Conservation (phyloP, 2,888 invertebrate species). For the Dolichomitus sp. region DNA sequence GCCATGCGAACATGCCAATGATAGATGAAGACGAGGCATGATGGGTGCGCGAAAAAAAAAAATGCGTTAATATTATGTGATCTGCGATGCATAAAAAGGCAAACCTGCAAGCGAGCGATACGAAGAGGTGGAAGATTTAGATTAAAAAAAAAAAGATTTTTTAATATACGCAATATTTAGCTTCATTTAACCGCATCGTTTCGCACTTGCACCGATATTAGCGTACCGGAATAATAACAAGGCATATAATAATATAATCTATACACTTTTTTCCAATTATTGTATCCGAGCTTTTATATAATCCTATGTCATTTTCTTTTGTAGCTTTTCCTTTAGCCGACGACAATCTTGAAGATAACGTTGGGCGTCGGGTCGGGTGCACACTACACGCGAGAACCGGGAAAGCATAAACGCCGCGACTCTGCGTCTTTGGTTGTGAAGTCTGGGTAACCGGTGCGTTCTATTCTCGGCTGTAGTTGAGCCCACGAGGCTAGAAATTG, state of each 20-base stretch:
- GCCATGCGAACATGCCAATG: slow-evolving; percentile 58
- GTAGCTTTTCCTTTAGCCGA: not conserved
- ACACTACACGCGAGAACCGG: slow-evolving; percentile 4
- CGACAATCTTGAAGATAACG: slow-evolving; percentile 13
- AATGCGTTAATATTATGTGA: slow-evolving; percentile 16
- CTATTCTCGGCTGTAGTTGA: slow-evolving; percentile 73
- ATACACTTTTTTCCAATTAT: not conserved
- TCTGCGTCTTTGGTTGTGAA: slow-evolving; percentile 72
- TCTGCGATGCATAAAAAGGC: slow-evolving; percentile 14
- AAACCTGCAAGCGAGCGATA: slow-evolving; percentile 22
- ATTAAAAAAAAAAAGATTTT: not conserved
- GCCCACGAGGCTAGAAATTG: slow-evolving; percentile 53
- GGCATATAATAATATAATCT: slow-evolving; percentile 1
- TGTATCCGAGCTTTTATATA: slow-evolving; percentile 2
- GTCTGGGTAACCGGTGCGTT: slow-evolving; percentile 77
- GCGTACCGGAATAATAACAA: not conserved
- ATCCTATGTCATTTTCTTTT: not conserved
- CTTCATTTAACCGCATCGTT: slow-evolving; percentile 19
- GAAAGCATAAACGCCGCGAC: slow-evolving; percentile 33
- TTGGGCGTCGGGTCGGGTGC: not conserved
- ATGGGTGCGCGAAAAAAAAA: slow-evolving; percentile 26
- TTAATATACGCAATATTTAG: not conserved
- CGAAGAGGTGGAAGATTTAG: slow-evolving; percentile 23
- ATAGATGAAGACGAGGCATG: slow-evolving; percentile 39
- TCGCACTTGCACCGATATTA: slow-evolving; percentile 5